Conservation (phyloP, 2,888 invertebrate genomes). For the Exocentrus adspersus region DNA sequence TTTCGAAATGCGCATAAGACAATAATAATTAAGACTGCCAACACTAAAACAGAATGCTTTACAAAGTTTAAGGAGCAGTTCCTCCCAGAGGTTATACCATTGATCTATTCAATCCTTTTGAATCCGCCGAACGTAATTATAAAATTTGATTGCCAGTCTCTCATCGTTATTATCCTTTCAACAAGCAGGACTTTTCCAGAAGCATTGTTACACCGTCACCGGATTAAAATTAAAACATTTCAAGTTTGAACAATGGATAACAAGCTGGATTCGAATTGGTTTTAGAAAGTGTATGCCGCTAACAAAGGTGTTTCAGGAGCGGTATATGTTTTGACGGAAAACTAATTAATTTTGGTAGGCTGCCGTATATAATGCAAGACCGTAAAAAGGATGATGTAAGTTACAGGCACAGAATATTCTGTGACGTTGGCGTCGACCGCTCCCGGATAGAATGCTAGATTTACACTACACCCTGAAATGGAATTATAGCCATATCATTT, state of each 20-base stretch:
- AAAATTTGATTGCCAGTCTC: slow-evolving; percentile 1
- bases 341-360: slow-evolving; percentile 13
- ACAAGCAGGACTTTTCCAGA: slow-evolving; percentile 8
- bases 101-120: not conserved
- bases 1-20: not conserved
- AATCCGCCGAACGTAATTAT: not conserved
- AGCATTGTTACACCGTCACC: slow-evolving; percentile 1
- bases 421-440: not conserved
- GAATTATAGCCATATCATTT: too few species aligned
- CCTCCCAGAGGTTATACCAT: not conserved
- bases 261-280: slow-evolving; percentile 12
- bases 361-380: slow-evolving; percentile 3
- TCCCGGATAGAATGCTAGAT: not conserved
- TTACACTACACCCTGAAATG: too few species aligned
- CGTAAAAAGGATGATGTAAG: slow-evolving; percentile 10
- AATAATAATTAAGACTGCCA: not conserved
- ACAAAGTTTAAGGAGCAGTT: not conserved
- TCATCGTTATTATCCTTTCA: not conserved
- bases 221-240: slow-evolving; percentile 21
- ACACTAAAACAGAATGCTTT: not conserved
- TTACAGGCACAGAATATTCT: too few species aligned
- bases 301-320: slow-evolving; percentile 19
- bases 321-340: slow-evolving; percentile 11
- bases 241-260: slow-evolving; percentile 11
- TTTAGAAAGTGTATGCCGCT: slow-evolving; percentile 11